Evolutionary conservation across 2,888 invertebrate species (phyloP).

Genomic region (Harpalus rubripes): DNA sequence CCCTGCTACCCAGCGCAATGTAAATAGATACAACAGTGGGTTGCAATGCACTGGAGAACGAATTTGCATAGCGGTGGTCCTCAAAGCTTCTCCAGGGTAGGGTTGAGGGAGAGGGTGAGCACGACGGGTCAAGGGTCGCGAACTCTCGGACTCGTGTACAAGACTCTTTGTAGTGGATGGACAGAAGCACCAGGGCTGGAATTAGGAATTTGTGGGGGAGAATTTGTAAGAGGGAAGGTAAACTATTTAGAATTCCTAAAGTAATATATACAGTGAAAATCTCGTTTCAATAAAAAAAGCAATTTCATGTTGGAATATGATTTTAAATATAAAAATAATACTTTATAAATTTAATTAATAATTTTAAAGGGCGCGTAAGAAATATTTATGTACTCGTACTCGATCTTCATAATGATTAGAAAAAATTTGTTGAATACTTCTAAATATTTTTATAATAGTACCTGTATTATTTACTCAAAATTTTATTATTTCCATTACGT

Average conservation of each 20-base stretch:
- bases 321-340: too few relatives aligned
- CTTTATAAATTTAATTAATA: too few relatives aligned
- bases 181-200: background rate
- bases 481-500: too few relatives aligned
- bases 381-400: too few relatives aligned
- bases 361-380: too few relatives aligned
- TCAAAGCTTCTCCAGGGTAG: background rate
- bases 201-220: background rate
- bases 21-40: constrained; percentile 56
- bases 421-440: too few relatives aligned
- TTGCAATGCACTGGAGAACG: constrained; percentile 57
- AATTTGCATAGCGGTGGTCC: constrained; percentile 49
- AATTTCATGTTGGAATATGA: too few relatives aligned
- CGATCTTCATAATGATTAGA: too few relatives aligned
- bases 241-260: background rate
- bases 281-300: too few relatives aligned
- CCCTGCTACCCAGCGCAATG: constrained; percentile 46
- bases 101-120: background rate
- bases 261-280: background rate
- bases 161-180: background rate
- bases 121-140: background rate
- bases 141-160: background rate
- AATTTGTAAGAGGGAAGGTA: background rate
- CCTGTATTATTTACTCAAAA: too few relatives aligned
- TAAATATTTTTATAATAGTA: too few relatives aligned